These are phyloP conservation scores for Eupelmus urozonus DNA, from an alignment of 2,888 invertebrate species.

Conservation along the genomic window DNA sequence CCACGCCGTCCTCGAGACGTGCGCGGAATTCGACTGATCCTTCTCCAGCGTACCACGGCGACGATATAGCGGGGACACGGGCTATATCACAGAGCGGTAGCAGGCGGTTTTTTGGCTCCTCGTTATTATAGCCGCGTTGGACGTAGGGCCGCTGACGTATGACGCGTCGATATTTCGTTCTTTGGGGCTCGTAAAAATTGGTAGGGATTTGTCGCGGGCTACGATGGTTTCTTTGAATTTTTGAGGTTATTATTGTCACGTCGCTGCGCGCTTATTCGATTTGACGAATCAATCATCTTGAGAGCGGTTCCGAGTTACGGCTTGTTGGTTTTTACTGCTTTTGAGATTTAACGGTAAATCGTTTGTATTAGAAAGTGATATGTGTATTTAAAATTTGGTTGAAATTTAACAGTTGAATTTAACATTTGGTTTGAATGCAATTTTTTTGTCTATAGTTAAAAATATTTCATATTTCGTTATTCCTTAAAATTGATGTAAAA, in stretches of 20 bases:
- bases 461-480: too few species aligned
- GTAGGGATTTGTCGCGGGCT: constrained; percentile 19
- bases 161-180: constrained; percentile 26
- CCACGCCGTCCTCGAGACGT: constrained; percentile 62
- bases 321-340: too few species aligned
- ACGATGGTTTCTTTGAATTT: constrained; percentile 38
- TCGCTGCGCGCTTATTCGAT: not conserved
- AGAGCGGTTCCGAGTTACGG: too few species aligned
- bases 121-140: constrained; percentile 21
- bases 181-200: constrained; percentile 14
- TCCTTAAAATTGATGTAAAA: too few species aligned
- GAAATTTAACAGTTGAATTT: too few species aligned
- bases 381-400: too few species aligned
- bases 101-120: constrained; percentile 12
- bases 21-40: constrained; percentile 64
- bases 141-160: not conserved
- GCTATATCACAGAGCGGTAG: not conserved
- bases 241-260: constrained; percentile 29
- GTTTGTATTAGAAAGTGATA: too few species aligned
- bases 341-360: too few species aligned
- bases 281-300: constrained; percentile 33
- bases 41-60: not conserved
- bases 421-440: too few species aligned
- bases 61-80: too few species aligned
- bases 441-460: too few species aligned